Conservation (phyloP, 1,140 invertebrate species). For the Lepidostoma basale region DNA sequence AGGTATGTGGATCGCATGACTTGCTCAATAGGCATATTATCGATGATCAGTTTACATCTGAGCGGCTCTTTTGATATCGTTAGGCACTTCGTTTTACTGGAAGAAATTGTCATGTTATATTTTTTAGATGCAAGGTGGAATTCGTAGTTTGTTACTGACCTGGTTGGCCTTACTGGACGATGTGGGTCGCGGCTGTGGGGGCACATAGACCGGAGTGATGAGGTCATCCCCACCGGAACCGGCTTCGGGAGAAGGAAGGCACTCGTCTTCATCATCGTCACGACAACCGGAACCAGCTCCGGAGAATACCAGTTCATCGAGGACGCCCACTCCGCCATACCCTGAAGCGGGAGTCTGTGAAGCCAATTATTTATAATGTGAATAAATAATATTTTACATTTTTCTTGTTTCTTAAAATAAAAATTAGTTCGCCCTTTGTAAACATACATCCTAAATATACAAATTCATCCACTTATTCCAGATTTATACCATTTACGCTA, state of each 20-base stretch:
- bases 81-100: too few relatives aligned
- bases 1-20: too few relatives aligned
- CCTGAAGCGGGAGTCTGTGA: conserved; percentile 82
- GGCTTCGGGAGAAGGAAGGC: conserved; percentile 80
- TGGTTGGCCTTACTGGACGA: conserved; percentile 55
- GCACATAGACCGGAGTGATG: conserved; percentile 90
- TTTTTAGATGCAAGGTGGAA: too few relatives aligned
- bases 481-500: too few relatives aligned
- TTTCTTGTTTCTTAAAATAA: background rate
- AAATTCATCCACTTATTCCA: too few relatives aligned
- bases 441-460: too few relatives aligned
- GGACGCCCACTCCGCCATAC: conserved; percentile 75
- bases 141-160: too few relatives aligned
- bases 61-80: too few relatives aligned
- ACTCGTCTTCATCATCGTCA: conserved; percentile 86
- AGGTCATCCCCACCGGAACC: conserved; percentile 86
- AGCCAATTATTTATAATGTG: background rate
- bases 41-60: too few relatives aligned
- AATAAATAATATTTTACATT: background rate
- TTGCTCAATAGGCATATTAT: too few relatives aligned
- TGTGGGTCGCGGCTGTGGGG: conserved; percentile 76
- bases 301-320: conserved; percentile 87
- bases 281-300: conserved; percentile 87
- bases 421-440: too few relatives aligned
- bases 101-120: too few relatives aligned